Evolutionary conservation across 2,797 vertebrate genomes (phyloP).

Genomic region (Limnodromus scolopaceus): DNA sequence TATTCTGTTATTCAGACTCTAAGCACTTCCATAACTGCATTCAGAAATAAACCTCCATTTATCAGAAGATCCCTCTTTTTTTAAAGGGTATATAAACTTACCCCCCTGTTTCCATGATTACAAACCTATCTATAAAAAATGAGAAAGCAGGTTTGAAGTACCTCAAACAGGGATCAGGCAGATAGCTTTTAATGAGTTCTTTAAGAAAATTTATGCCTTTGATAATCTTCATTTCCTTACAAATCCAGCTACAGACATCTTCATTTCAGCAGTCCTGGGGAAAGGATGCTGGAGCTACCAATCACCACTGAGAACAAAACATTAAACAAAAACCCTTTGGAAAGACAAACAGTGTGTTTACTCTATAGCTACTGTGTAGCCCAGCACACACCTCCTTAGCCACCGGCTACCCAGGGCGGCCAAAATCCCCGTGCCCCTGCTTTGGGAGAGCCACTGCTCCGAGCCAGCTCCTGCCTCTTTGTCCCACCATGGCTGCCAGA

Average conservation of each 20-base stretch:
- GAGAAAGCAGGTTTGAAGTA: not conserved
- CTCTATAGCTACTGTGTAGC: not conserved
- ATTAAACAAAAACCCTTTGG: not conserved
- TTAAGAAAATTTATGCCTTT: not conserved
- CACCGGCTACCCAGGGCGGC: rapidly evolving
- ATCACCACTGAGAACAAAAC: rapidly evolving
- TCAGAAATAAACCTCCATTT: not conserved
- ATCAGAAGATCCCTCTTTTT: not conserved
- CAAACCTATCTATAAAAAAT: not conserved
- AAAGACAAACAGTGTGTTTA: not conserved
- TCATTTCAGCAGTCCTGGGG: not conserved
- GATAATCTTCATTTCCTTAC: not conserved
- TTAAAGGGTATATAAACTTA: not conserved
- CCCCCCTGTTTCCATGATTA: not conserved
- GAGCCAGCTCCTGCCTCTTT: not conserved
- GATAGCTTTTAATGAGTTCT: not conserved
- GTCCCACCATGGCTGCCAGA: not conserved
- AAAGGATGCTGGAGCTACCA: not conserved
- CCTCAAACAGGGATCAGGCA: not conserved
- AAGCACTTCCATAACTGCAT: not conserved
- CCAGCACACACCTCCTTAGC: not conserved
- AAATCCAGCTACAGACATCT: not conserved
- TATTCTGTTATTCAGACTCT: not conserved
- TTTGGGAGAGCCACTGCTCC: rapidly evolving
- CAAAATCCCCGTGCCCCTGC: rapidly evolving